Conservation (phyloP, 2,888 invertebrate genomes). For the Archips xylosteana region DNA sequence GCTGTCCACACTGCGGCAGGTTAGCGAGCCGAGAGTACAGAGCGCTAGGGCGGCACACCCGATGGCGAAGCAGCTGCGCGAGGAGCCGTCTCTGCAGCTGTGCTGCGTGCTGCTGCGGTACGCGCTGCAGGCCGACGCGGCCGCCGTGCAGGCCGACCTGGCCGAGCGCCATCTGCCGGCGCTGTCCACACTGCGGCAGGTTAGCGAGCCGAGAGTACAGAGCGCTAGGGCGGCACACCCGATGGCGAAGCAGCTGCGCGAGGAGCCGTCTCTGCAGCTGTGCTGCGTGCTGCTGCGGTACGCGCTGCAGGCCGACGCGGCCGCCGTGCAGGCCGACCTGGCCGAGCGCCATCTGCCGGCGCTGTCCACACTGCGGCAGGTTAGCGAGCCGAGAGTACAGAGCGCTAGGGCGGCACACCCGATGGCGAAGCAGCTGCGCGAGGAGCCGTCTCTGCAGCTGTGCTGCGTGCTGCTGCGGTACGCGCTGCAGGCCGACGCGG, state of each 20-base stretch:
- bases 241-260: conserved; percentile 95
- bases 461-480: conserved; percentile 95
- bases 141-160: conserved; percentile 93
- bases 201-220: conserved; percentile 53
- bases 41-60: conserved; percentile 90
- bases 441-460: conserved; percentile 97
- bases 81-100: conserved; percentile 97
- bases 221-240: conserved; percentile 90
- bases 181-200: conserved; percentile 94
- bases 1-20: conserved; percentile 94
- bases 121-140: conserved; percentile 91
- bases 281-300: conserved; percentile 95
- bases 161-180: conserved; percentile 94
- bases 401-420: conserved; percentile 95
- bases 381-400: conserved; percentile 63
- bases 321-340: conserved; percentile 93
- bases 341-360: conserved; percentile 94
- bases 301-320: conserved; percentile 91
- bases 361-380: conserved; percentile 94
- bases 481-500: conserved; percentile 91
- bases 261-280: conserved; percentile 97
- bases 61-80: conserved; percentile 95
- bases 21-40: conserved; percentile 53
- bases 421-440: conserved; percentile 95
- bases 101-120: conserved; percentile 95